These are phyloP conservation scores for Nomada flava DNA, from an alignment of 2,888 invertebrate genomes.

Conservation along the genomic window DNA sequence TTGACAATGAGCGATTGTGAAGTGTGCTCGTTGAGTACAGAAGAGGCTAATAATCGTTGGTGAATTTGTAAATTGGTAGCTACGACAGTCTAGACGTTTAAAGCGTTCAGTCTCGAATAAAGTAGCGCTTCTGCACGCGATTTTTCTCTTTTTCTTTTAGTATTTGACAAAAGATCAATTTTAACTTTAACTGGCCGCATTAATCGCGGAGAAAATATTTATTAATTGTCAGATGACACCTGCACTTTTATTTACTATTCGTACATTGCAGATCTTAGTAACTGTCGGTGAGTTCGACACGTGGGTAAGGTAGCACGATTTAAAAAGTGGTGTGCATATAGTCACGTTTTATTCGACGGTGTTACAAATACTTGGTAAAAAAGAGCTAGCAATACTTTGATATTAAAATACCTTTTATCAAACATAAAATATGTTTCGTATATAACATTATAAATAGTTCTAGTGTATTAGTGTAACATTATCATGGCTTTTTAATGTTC, in stretches of 20 bases:
- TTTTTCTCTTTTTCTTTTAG: neutral
- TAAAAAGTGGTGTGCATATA: neutral
- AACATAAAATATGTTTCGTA: neutral
- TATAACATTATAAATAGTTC: neutral
- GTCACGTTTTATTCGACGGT: conserved; percentile 33
- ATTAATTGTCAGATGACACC: neutral
- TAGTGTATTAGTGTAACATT: neutral
- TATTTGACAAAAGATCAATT: neutral
- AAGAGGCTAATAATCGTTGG: neutral
- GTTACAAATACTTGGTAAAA: conserved; percentile 34
- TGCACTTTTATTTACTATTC: neutral
- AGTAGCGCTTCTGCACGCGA: no score
- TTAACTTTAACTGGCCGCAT: neutral
- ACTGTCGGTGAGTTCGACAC: neutral
- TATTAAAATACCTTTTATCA: neutral
- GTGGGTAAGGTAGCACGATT: neutral
- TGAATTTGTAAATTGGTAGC: neutral
- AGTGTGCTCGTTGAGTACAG: neutral
- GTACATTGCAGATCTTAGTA: neutral
- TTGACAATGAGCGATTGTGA: neutral
- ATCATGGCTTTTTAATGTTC: neutral
- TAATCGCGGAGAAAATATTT: neutral
- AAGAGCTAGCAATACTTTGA: conserved; percentile 8
- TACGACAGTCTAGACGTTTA: neutral
- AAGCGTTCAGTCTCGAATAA: neutral